Conservation (phyloP, 2,113 vertebrate species). For the Corvus cornix region DNA sequence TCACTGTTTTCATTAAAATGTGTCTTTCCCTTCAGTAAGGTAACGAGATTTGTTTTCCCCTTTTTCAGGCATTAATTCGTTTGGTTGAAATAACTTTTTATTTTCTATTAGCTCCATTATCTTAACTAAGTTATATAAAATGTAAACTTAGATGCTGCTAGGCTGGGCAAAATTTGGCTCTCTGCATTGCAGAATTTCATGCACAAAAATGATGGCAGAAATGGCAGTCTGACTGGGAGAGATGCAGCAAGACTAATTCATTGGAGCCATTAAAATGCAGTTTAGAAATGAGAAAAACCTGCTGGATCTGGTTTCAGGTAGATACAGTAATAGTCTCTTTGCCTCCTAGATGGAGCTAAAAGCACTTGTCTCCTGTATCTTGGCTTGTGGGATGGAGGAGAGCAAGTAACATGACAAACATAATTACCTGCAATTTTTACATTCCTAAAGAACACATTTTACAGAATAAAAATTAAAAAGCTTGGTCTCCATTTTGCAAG, state of each 20-base stretch:
- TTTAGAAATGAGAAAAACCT: background rate
- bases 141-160: background rate
- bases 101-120: background rate
- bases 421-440: background rate
- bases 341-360: constrained; percentile 67
- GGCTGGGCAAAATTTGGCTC: background rate
- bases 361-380: constrained; percentile 15
- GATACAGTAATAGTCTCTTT: constrained; percentile 10
- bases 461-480: background rate
- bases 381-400: background rate
- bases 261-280: background rate
- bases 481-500: background rate
- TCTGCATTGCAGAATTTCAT: background rate
- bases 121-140: background rate
- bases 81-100: background rate
- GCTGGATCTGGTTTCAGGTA: background rate
- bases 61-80: background rate
- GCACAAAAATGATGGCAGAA: background rate
- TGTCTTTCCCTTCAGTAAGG: background rate
- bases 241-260: background rate
- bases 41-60: background rate
- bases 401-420: background rate
- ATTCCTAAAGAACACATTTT: background rate
- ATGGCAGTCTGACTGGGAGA: background rate
- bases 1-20: background rate